phyloP scores from a whole-genome alignment of 2,888 invertebrate genomes.

The Amphiduros pacificus region DNA sequence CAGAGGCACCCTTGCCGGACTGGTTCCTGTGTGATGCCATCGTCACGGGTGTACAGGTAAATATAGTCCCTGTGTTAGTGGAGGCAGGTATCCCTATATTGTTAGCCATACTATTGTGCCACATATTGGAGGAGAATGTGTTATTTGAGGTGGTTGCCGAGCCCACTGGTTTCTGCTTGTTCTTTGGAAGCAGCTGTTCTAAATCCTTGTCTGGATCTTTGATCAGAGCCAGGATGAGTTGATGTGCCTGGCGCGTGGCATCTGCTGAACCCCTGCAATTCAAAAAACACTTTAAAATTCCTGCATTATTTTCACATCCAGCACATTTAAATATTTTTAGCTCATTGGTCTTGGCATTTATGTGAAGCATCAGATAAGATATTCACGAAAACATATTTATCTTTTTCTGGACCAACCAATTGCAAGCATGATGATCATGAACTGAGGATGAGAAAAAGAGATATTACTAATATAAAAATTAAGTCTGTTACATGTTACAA shows the following conservation, averaged over 20 bases:
- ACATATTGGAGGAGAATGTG: slow-evolving; percentile 19
- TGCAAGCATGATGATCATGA: too few relatives aligned
- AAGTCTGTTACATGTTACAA: too few relatives aligned
- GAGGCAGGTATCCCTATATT: slow-evolving; percentile 1
- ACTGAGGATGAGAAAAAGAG: too few relatives aligned
- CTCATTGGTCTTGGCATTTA: too few relatives aligned
- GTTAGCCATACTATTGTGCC: slow-evolving; percentile 33
- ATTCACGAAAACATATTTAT: too few relatives aligned
- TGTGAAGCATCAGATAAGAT: too few relatives aligned
- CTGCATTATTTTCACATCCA: not conserved
- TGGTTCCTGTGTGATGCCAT: slow-evolving; percentile 3
- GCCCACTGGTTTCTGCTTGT: slow-evolving; percentile 1
- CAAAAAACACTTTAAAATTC: not conserved
- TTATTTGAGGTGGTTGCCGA: slow-evolving; percentile 13
- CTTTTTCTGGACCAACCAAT: too few relatives aligned
- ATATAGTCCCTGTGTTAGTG: slow-evolving; percentile 1
- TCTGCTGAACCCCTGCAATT: slow-evolving; percentile 86
- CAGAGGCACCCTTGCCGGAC: too few relatives aligned
- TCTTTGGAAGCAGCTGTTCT: slow-evolving; percentile 36
- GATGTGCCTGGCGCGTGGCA: slow-evolving; percentile 88
- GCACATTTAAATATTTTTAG: not conserved
- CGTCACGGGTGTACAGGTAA: not conserved
- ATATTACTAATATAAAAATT: too few relatives aligned
- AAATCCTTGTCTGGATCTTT: slow-evolving; percentile 81
- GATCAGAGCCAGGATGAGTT: slow-evolving; percentile 86